Evolutionary conservation across 2,113 vertebrate genomes (phyloP), one percentile per base, ranked within the genome.

Genomic region (Corydoras maculifer): DNA sequence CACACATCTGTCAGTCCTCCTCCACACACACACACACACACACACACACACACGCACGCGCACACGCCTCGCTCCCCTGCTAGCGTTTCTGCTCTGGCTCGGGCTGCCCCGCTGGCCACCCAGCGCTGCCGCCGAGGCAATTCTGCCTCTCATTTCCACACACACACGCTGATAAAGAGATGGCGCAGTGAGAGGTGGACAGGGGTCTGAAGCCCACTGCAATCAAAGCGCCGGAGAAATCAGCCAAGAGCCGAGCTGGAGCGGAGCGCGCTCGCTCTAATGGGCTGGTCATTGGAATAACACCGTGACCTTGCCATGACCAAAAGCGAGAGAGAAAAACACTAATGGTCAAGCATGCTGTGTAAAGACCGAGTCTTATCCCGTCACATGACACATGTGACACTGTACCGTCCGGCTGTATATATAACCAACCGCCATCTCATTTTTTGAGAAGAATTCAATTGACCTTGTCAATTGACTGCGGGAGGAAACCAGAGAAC

Each of bases 131-230:
- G 62, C 75, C 65, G 70, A 74, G 51, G 54, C 65, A 70, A 48
- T 25, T 25, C 18, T 25, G 18, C 18, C 18, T 59, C 69, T 66
- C 12, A 59, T 70, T 74, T 76, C 32, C 62, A 57, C 54, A 62
- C 55, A 62, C 31, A 54, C 54, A 75, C 57, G 63, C 58, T 69
- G 69, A 79, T 74, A 57, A 62, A 72, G 65, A 75, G 64, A 67
- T 51, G n/a, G 35, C 49, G 51, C 59, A 72, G 69, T 75, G 68
- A 72, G 77, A 15, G 75, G 81, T 70, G 78, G 69, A 66, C 70
- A 72, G 68, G 62, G 68, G 61, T 65, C 82, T 77, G 71, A 69
- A 82, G 82, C 75, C 74, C 76, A 78, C 77, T 81, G 75, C 81
- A 80, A 76, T 76, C 55, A 67, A 81, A 82, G 72, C 70, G 73